Conservation (phyloP, 2,113 vertebrate genomes). For the Sorex fumeus region DNA sequence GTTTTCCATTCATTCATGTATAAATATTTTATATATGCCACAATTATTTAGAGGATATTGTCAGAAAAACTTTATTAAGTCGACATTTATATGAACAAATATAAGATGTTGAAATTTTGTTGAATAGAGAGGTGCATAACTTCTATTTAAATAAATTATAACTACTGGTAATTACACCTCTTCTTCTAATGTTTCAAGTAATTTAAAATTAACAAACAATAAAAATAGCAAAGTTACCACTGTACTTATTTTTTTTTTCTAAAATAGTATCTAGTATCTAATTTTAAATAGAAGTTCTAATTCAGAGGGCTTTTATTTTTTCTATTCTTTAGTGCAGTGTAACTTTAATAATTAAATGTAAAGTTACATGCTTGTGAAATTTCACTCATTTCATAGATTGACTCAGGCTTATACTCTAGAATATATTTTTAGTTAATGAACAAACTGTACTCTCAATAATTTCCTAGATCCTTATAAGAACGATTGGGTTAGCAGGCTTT, state of each 20-base stretch:
- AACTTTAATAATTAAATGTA: slow-evolving; percentile 12
- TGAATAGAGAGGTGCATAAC: slow-evolving; percentile 4
- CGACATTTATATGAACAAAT: slow-evolving; percentile 41
- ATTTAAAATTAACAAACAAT: neutral
- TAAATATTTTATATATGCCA: slow-evolving; percentile 10
- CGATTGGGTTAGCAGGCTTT: neutral
- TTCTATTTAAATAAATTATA: slow-evolving; percentile 62
- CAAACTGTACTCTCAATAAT: slow-evolving; percentile 16
- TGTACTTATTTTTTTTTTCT: slow-evolving; percentile 20
- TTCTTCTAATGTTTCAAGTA: slow-evolving; percentile 21
- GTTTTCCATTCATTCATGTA: neutral
- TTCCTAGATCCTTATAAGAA: slow-evolving; percentile 24
- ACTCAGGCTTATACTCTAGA: neutral
- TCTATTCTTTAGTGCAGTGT: neutral
- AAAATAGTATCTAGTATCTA: neutral
- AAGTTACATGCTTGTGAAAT: neutral
- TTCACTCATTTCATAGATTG: neutral
- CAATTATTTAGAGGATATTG: neutral
- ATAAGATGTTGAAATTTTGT: neutral
- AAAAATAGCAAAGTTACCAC: neutral
- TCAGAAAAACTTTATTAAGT: neutral
- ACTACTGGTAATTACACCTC: neutral
- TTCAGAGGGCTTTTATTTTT: neutral
- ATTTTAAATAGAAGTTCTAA: slow-evolving; percentile 51
- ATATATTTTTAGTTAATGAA: neutral